These are phyloP conservation scores for Drosophila heteroneura DNA, from an alignment of 2,888 invertebrate genomes.

Conservation along the genomic window DNA sequence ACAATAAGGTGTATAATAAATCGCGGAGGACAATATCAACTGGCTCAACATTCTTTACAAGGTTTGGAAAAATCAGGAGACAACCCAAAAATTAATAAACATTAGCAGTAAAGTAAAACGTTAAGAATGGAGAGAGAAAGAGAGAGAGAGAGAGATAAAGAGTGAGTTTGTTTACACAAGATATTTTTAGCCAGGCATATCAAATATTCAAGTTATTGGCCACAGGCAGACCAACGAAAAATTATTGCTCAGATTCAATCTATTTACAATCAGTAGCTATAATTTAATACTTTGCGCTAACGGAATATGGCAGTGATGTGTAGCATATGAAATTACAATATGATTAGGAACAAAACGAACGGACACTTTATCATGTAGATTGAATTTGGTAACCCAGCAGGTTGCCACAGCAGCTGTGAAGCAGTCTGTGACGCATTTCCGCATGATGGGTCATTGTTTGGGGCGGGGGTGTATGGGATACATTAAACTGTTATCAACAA, in stretches of 20 bases:
- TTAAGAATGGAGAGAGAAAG: not conserved
- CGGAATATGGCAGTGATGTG: constrained; percentile 4
- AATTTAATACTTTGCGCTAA: constrained; percentile 4
- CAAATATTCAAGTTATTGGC: not conserved
- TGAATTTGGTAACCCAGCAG: constrained; percentile 26
- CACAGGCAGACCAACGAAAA: not conserved
- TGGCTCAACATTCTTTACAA: not conserved
- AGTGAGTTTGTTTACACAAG: not conserved
- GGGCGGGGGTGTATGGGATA: not conserved
- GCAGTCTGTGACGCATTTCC: constrained; percentile 48
- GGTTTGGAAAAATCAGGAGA: not conserved
- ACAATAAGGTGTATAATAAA: not conserved
- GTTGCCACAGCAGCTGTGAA: constrained; percentile 9
- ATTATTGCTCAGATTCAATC: not conserved
- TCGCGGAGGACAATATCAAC: not conserved
- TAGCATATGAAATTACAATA: constrained; percentile 14
- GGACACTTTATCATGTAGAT: constrained; percentile 28
- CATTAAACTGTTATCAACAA: constrained; percentile 76
- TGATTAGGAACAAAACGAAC: constrained; percentile 20
- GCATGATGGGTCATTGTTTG: constrained; percentile 5
- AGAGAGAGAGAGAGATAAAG: not conserved
- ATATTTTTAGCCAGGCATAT: not conserved
- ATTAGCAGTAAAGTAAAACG: not conserved
- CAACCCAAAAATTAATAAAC: not conserved
- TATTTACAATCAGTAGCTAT: not conserved